These are phyloP conservation scores for Parapristionchus giblindavisi DNA, from an alignment of 2,888 invertebrate species.

Conservation along the genomic window DNA sequence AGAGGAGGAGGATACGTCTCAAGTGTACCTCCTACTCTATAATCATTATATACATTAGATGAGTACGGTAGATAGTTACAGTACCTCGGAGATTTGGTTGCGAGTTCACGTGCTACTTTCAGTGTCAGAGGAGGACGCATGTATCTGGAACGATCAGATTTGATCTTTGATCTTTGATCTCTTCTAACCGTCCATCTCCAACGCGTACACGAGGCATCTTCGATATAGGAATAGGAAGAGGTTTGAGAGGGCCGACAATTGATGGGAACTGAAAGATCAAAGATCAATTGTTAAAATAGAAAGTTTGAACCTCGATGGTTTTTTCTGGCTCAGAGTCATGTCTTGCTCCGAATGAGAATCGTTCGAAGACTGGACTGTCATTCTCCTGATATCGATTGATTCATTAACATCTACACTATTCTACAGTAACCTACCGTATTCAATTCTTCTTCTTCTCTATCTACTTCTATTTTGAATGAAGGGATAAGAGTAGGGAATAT, in stretches of 20 bases:
- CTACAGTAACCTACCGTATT: neutral
- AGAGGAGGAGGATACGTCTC: too few species aligned
- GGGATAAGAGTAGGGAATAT: conserved; percentile 21
- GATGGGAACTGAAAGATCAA: too few species aligned
- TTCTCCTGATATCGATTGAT: too few species aligned
- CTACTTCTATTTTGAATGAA: neutral
- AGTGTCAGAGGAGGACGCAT: conserved; percentile 31
- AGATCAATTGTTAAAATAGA: neutral
- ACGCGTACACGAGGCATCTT: conserved; percentile 8
- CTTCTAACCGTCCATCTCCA: conserved; percentile 17
- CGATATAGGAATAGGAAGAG: conserved; percentile 14
- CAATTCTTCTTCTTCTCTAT: neutral
- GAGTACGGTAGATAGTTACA: too few species aligned
- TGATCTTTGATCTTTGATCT: neutral
- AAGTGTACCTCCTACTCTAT: too few species aligned
- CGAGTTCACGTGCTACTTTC: neutral
- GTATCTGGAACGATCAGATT: conserved; percentile 1
- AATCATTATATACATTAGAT: too few species aligned
- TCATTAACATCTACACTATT: too few species aligned
- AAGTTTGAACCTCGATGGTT: neutral
- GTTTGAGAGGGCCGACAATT: too few species aligned
- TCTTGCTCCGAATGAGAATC: conserved; percentile 3
- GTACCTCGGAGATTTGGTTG: conserved; percentile 3
- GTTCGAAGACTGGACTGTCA: conserved; percentile 18
- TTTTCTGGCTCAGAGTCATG: neutral